Conservation (phyloP, 2,797 vertebrate genomes). For the Chloroceryle amazona region DNA sequence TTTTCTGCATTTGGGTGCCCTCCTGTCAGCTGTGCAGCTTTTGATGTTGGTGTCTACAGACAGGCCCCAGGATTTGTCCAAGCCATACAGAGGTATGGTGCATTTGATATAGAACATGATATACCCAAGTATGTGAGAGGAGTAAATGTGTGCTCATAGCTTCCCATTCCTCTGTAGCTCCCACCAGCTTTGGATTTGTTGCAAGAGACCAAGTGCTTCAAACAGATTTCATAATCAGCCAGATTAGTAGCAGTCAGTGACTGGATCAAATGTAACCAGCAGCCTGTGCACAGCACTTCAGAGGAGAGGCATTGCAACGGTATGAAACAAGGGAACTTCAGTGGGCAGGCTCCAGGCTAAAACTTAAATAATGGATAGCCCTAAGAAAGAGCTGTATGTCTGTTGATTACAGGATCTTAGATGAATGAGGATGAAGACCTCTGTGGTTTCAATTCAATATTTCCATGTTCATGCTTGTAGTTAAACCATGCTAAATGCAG, state of each 20-base stretch:
- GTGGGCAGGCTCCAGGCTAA: background rate
- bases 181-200: background rate
- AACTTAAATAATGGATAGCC: background rate
- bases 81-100: background rate
- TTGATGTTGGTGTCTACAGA: background rate
- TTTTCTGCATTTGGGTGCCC: background rate
- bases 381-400: background rate
- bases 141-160: background rate
- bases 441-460: background rate
- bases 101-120: background rate
- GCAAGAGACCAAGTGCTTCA: background rate
- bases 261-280: background rate
- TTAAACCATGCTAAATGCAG: background rate
- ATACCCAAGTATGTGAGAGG: background rate
- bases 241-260: background rate
- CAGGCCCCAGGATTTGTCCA: background rate
- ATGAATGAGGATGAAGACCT: background rate
- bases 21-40: background rate
- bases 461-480: background rate
- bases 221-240: background rate
- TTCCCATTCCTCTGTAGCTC: background rate
- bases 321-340: background rate
- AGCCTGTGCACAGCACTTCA: rapidly evolving
- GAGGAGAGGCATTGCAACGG: background rate
- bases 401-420: background rate